These are phyloP conservation scores for Platichthys stellatus DNA, from an alignment of 2,113 vertebrate genomes.

Conservation along the genomic window DNA sequence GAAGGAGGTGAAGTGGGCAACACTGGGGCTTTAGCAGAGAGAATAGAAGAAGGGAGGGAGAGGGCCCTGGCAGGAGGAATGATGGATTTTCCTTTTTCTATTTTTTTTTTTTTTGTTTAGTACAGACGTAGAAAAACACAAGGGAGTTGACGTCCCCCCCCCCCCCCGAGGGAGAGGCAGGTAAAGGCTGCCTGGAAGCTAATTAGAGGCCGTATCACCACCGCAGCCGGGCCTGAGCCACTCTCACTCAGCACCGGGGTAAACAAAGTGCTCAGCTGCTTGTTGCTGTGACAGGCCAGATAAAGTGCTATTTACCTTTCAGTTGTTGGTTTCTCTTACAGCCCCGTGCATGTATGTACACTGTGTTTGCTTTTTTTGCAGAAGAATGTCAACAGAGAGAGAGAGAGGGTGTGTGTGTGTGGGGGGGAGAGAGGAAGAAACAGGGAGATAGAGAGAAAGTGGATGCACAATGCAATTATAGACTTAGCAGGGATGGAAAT, in stretches of 20 bases:
- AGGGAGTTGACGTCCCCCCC: conserved; percentile 21
- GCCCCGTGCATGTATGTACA: conserved; percentile 33
- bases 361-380: conserved; percentile 47
- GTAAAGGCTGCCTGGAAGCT: conserved; percentile 71
- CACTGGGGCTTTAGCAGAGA: conserved; percentile 4
- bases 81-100: conserved; percentile 5
- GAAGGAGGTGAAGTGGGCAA: conserved; percentile 23
- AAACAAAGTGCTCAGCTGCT: conserved; percentile 72
- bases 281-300: conserved; percentile 74
- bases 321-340: conserved; percentile 66
- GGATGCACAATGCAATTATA: conserved; percentile 50
- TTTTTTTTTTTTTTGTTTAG: neutral
- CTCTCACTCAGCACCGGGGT: conserved; percentile 66
- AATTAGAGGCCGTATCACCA: conserved; percentile 72
- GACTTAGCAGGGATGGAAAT: conserved; percentile 52
- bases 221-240: conserved; percentile 65
- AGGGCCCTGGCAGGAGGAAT: conserved; percentile 20
- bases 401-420: neutral
- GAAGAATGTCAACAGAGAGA: conserved; percentile 56
- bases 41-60: conserved; percentile 1
- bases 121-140: conserved; percentile 46
- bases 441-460: neutral
- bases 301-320: conserved; percentile 77
- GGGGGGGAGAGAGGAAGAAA: neutral
- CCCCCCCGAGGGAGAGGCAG: conserved; percentile 53